Evolutionary conservation across 2,797 vertebrate species (phyloP), one percentile per base, ranked within the genome.

Genomic region (Hydrolagus colliei): DNA sequence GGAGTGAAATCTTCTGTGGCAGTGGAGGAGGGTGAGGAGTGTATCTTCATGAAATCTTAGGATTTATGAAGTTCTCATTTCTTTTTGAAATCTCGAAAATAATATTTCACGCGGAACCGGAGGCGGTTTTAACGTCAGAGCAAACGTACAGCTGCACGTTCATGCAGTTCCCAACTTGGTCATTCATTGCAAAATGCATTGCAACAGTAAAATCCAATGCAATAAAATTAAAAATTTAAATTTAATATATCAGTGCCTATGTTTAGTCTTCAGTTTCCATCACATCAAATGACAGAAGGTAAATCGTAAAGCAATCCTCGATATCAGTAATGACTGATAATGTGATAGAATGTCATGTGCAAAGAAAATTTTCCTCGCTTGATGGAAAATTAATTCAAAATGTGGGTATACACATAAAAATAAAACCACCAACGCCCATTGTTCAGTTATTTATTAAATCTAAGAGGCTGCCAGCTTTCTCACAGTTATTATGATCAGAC

Each of bases 401-500:
- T 8, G 10, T 35, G 16, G 71, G 35, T 68, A 84, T 68, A 68
- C 63, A 35, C 62, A 16, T 35, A 20, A 16, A 52, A 84, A 18
- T 84, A 84, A 84, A 52, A 52, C 41, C 63, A 35, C 27, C 65
- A 84, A 9, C 12, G 65, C 41, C 79, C 68, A 41, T 84, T 41
- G 41, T 71, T 52, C 41, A 71, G 71, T 41, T 18, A 41, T 84
- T 84, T 84, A 84, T 71, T 84, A 52, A 11, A 18, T 52, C 32
- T 92, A 95, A 86, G 98, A 97, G 87, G 96, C 91, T 0, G 96
- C 97, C 91, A 98, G 97, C 91, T 98, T 99, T 87, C 96, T 93
- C 91, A 98, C 94, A 4, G 95, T 97, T 91, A 99, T 97, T 88
- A 98, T 90, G 0, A 98, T 94, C 89, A 99, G 95, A 86, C 97